These are phyloP conservation scores for Eidolon dupreanum DNA, from an alignment of 2,797 vertebrate genomes.

Conservation along the genomic window DNA sequence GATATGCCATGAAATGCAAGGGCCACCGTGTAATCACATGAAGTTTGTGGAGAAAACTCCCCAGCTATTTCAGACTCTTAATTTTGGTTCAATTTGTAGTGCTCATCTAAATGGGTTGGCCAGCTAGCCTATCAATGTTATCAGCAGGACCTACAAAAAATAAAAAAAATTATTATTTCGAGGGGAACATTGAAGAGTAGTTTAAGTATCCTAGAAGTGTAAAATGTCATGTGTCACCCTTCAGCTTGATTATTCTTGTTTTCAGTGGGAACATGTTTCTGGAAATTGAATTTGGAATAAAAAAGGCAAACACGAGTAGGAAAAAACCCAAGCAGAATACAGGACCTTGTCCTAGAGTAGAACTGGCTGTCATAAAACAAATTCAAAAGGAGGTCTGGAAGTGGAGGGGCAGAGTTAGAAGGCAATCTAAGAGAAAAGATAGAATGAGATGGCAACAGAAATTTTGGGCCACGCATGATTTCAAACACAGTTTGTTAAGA, in stretches of 20 bases:
- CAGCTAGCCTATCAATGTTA: not conserved
- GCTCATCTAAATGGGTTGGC: not conserved
- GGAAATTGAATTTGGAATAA: constrained; percentile 33
- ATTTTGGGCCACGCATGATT: not conserved
- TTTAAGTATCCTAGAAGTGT: constrained; percentile 4
- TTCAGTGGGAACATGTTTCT: not conserved
- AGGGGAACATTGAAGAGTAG: not conserved
- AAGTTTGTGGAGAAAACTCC: not conserved
- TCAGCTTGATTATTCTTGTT: constrained; percentile 39
- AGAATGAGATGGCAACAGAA: not conserved
- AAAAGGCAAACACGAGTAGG: not conserved
- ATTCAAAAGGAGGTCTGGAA: not conserved
- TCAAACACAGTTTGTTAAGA: not conserved
- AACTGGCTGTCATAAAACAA: not conserved
- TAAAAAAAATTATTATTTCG: not conserved
- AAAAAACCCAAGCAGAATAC: not conserved
- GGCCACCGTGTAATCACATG: not conserved
- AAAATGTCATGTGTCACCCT: not conserved
- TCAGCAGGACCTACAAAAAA: not conserved
- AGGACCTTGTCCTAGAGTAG: not conserved
- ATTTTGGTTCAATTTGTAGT: not conserved
- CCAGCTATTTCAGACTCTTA: constrained; percentile 16
- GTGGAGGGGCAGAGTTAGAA: not conserved
- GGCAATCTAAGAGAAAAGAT: not conserved
- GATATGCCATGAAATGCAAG: not conserved